Evolutionary conservation across 1,140 invertebrate species (phyloP), one percentile per base, ranked within the genome.

Genomic region (Drosophila ironensis): DNA sequence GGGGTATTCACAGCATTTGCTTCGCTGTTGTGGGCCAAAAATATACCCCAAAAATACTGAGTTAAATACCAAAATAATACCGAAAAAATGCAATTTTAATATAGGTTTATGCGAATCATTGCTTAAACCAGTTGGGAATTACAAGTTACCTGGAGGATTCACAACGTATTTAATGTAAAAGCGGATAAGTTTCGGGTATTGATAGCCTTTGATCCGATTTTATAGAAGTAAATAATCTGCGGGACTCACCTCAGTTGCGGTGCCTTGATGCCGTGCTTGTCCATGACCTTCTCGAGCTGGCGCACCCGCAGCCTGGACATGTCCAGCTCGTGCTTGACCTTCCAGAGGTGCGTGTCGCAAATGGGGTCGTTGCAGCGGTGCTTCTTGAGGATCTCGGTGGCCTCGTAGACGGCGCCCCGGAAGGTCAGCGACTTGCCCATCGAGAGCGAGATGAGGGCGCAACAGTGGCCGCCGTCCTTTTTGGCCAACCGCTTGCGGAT

Each of bases 271-370:
- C 95, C 95, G 88, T 96, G 94, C 30, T 93, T 92, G 84, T 95
- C 95, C 90, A 97, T 92, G 75, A 95, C 94, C 84, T 96, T 96
- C 73, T 97, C 95, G 50, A 98, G 91, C 86, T 97, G 95, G 37
- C 95, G 93, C 60, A 97, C 95, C 70, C 95, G 93, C 51, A 97
- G 91, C 66, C 95, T 92, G 0, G 96, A 95, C 90, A 97, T 93
- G 88, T 97, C 96, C 61, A 97, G 91, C 88, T 98, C 96, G 88
- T 97, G 95, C 71, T 95, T 95, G 12, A 96, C 96, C 89, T 97
- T 97, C 95, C 96, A 97, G 12, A 97, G 91, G 89, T 96, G 94
- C 1, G 94, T 94, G 89, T 95, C 94, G 87, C 95, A 96, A 17
- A 96, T 93, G 1, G 95, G 95, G 91, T 97, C 95, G 38, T 93